A percentile compares a stretch with the other conserved stretches of the same genome.
Conservation (phyloP, 2,888 invertebrate genomes). For the Adela reaumurella region DNA sequence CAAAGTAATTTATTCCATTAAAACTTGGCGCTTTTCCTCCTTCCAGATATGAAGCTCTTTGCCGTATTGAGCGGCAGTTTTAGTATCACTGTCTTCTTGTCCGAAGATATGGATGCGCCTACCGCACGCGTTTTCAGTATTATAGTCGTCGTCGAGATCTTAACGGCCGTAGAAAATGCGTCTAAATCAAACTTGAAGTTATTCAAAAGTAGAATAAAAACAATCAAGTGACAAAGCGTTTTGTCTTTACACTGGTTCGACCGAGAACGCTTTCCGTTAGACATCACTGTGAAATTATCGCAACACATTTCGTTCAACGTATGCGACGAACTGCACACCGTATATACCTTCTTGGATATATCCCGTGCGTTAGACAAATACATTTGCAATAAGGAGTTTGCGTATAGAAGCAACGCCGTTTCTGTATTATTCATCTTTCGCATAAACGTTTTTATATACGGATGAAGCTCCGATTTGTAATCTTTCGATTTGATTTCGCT, state of each 20-base stretch:
- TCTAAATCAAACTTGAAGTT: conserved; percentile 31
- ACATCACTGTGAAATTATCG: conserved; percentile 22
- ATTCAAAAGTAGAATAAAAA: conserved; percentile 32
- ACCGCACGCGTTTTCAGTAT: conserved; percentile 26
- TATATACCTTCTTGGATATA: conserved; percentile 24
- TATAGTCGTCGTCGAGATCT: conserved; percentile 23
- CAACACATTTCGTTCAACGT: conserved; percentile 31
- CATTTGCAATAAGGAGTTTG: conserved; percentile 24
- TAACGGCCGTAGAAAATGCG: conserved; percentile 23
- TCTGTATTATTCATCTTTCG: conserved; percentile 17
- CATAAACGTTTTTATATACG: conserved; percentile 21
- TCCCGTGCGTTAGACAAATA: conserved; percentile 20
- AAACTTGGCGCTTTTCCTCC: conserved; percentile 30
- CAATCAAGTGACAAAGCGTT: conserved; percentile 31
- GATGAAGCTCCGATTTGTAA: conserved; percentile 18
- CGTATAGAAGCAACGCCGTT: conserved; percentile 27
- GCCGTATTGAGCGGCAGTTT: conserved; percentile 25
- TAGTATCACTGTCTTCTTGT: conserved; percentile 27
- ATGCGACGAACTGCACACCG: conserved; percentile 21
- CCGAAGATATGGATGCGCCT: conserved; percentile 24
- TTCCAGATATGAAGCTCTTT: conserved; percentile 14
- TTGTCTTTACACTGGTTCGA: conserved; percentile 34
- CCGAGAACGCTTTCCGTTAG: conserved; percentile 21
- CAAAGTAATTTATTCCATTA: conserved; percentile 13
- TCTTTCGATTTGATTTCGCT: conserved; percentile 27